These are phyloP conservation scores for Irena cyanogastra DNA, from an alignment of 2,113 vertebrate species.

Conservation along the genomic window DNA sequence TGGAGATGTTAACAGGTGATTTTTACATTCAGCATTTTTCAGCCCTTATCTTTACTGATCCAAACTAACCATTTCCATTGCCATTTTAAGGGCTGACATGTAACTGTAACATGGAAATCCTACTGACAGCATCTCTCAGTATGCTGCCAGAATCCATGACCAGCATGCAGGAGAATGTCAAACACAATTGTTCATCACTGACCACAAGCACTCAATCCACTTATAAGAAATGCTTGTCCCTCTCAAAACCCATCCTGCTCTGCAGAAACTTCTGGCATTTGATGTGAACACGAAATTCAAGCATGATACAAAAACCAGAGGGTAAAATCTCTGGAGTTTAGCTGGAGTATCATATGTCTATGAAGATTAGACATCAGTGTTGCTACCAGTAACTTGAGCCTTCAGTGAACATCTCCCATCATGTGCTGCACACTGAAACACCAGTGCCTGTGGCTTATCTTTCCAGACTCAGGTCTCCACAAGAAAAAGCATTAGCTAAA, in stretches of 20 bases:
- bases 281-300: neutral
- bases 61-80: neutral
- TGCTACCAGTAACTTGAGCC: fast-evolving
- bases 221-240: neutral
- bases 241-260: neutral
- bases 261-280: neutral
- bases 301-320: neutral
- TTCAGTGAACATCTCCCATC: neutral
- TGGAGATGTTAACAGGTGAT: neutral
- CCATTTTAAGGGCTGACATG: neutral
- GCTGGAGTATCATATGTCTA: neutral
- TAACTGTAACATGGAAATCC: neutral
- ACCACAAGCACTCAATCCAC: neutral
- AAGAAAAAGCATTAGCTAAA: neutral
- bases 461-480: neutral
- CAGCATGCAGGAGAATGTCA: neutral
- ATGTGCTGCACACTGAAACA: neutral
- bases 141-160: neutral
- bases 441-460: neutral
- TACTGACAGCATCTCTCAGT: fast-evolving
- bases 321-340: neutral
- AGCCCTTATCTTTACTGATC: neutral
- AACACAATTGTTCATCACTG: neutral
- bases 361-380: neutral
- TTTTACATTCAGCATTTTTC: neutral